Base-by-base conservation (phyloP, 2,797 vertebrate genomes). In the Acrossocheilus fasciatus region DNA sequence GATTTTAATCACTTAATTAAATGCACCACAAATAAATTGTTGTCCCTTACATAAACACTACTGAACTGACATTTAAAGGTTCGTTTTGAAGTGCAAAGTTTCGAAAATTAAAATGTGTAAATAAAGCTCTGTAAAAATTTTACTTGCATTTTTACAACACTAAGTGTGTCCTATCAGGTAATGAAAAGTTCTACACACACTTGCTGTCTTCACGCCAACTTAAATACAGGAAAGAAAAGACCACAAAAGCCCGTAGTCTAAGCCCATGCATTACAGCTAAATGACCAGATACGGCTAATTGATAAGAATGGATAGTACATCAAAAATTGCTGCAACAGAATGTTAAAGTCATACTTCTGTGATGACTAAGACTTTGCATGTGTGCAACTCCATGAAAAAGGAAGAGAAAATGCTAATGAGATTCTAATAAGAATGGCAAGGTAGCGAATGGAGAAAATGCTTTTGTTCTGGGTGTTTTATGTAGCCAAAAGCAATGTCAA, bases 341-440 rank as follows among this genome's bases (percentile, higher is more conserved):
- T n/a, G 4, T 62, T 62, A 83, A 36, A 82, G 36, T 30, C 26
- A 34, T 83, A 75, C 30, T 83, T 64, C 57, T 17, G 41, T 47
- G 70, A 23, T 36, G 70, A 64, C 57, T 66, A 34, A 73, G 23
- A 73, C n/a, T 82, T 39, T 73, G 30, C 30, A 66, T 75, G 23
- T 66, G 18, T 68, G 43, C 43, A 36, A 64, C 43, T 64, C 12
- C 7, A 39, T 12, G 36, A 39, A 75, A 83, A 83, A 36, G 26
- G 39, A 62, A 83, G 20, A 74, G 82, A 83, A 62, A 83, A 83
- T 75, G 54, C 54, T 4, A 59, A 74, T 74, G 30, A 15, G 12
- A 75, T 45, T 83, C 72, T 75, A 83, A 59, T 74, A 74, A 83
- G 54, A 79, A 62, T 66, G 57, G 43, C 82, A 75, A 75, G 57